These are phyloP conservation scores for Idaea aversata DNA, from an alignment of 2,888 invertebrate species.

Conservation along the genomic window DNA sequence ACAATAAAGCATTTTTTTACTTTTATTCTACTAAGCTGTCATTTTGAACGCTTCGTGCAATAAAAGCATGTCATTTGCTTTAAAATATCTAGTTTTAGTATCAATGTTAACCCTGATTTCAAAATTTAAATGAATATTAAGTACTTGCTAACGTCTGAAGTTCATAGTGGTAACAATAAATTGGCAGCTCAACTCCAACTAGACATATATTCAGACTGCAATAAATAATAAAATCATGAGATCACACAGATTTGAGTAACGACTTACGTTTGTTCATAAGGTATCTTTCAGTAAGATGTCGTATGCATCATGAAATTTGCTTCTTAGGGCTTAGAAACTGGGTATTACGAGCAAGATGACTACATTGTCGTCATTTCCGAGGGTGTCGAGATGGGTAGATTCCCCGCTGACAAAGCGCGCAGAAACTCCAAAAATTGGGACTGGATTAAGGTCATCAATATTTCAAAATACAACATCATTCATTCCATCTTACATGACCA, in stretches of 20 bases:
- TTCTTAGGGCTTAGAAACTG: slow-evolving; percentile 79
- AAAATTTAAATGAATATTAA: not conserved
- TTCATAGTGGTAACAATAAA: slow-evolving; percentile 1
- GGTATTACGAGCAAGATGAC: slow-evolving; percentile 82
- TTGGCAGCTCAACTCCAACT: not conserved
- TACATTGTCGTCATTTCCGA: slow-evolving; percentile 82
- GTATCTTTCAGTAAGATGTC: slow-evolving; percentile 39
- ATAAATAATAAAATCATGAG: slow-evolving; percentile 1
- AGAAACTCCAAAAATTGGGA: slow-evolving; percentile 83
- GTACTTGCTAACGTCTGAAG: not conserved
- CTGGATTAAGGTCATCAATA: slow-evolving; percentile 84
- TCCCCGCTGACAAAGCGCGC: slow-evolving; percentile 78
- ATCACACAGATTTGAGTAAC: slow-evolving; percentile 1
- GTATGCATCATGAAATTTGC: slow-evolving; percentile 65
- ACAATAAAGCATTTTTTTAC: slow-evolving; percentile 10
- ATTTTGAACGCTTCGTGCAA: not conserved
- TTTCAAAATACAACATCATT: slow-evolving; percentile 52
- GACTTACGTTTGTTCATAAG: slow-evolving; percentile 1
- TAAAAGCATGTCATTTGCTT: not conserved
- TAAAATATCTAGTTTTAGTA: not conserved
- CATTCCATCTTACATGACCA: slow-evolving; percentile 70
- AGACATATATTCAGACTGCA: not conserved
- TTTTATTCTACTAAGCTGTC: slow-evolving; percentile 11
- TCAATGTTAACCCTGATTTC: not conserved
- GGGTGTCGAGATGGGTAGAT: slow-evolving; percentile 82